A percentile compares a stretch with the other conserved stretches of the same genome.
Conservation (phyloP, 2,888 invertebrate genomes). For the Himalopsyche japonica region DNA sequence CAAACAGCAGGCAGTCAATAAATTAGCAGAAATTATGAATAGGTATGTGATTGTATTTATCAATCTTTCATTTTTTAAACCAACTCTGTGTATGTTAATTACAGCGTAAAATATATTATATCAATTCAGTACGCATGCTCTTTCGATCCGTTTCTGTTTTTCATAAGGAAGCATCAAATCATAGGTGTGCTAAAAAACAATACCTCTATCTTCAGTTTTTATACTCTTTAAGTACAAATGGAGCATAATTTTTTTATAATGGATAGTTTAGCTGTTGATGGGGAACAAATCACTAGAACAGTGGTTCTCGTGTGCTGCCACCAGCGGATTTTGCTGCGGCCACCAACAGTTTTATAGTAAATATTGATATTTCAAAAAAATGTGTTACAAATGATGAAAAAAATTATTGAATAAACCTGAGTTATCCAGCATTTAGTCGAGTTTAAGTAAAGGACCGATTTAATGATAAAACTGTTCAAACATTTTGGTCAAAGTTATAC, state of each 20-base stretch:
- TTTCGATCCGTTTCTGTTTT: constrained; percentile 58
- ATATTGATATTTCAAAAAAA: too few relatives aligned
- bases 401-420: too few relatives aligned
- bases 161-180: constrained; percentile 59
- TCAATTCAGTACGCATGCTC: constrained; percentile 26
- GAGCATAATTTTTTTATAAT: neutral
- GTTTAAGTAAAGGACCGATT: too few relatives aligned
- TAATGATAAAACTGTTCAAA: too few relatives aligned
- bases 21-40: constrained; percentile 96
- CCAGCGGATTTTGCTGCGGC: too few relatives aligned
- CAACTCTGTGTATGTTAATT: neutral
- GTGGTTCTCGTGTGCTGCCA: too few relatives aligned
- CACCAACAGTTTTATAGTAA: too few relatives aligned
- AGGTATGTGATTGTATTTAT: constrained; percentile 66
- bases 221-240: neutral
- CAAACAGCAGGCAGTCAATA: constrained; percentile 94
- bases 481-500: too few relatives aligned
- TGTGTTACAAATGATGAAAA: too few relatives aligned
- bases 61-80: neutral
- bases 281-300: neutral
- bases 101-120: neutral
- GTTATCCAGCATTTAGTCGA: too few relatives aligned
- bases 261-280: neutral
- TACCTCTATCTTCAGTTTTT: constrained; percentile 47
- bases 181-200: constrained; percentile 58